phyloP scores from a whole-genome alignment of 2,113 vertebrate genomes.

The Vidua macroura region DNA sequence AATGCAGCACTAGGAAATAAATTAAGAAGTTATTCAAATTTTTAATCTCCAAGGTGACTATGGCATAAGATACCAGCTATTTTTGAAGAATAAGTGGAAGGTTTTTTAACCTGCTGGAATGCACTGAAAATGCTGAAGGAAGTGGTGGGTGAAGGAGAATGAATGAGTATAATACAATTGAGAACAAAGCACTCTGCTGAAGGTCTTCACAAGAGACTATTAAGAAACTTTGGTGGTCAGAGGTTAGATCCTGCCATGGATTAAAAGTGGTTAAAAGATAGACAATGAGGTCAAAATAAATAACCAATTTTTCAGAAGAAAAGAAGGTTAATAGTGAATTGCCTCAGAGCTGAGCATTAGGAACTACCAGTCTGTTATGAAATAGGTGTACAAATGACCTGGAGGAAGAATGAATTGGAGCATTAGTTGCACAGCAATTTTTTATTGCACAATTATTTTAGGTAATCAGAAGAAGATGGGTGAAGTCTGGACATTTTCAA shows the following conservation, averaged over 20 bases:
- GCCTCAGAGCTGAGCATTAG: not conserved
- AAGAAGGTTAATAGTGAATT: not conserved
- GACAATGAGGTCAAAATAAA: conserved; percentile 31
- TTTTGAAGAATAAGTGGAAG: not conserved
- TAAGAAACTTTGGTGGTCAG: not conserved
- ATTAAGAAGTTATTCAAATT: conserved; percentile 9
- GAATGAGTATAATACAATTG: not conserved
- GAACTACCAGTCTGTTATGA: not conserved
- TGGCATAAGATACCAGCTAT: not conserved
- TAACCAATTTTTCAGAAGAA: conserved; percentile 15
- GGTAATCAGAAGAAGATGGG: not conserved
- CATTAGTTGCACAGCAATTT: not conserved
- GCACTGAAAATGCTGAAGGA: not conserved
- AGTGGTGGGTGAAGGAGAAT: not conserved
- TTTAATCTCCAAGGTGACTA: conserved; percentile 28
- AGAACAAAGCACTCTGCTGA: not conserved
- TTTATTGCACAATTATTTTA: not conserved
- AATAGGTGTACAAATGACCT: not conserved
- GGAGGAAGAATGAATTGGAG: not conserved
- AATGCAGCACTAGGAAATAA: not conserved
- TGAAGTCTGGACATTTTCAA: not conserved
- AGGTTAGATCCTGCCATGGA: not conserved
- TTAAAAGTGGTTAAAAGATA: conserved; percentile 6
- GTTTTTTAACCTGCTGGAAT: not conserved
- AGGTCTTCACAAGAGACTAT: conserved; percentile 8